phyloP scores from a whole-genome alignment of 2,113 vertebrate genomes.

The Cyanoramphus novaezelandiae region DNA sequence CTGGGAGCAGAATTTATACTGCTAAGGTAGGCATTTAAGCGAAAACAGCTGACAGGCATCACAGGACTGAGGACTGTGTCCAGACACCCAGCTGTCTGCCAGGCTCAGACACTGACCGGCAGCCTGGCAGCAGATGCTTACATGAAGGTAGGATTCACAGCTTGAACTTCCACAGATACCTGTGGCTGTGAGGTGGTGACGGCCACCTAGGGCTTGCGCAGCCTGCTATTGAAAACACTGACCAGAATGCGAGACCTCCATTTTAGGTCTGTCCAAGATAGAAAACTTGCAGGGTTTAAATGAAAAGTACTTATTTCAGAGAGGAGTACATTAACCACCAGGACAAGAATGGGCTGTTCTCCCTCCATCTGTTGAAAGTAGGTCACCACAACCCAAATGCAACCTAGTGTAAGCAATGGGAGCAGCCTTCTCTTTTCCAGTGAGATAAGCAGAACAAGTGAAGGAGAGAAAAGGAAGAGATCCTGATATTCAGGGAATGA shows the following conservation, averaged over 20 bases:
- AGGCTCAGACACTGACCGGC: fast-evolving
- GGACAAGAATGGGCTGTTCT: constrained; percentile 14
- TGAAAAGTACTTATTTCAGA: background rate
- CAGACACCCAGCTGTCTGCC: background rate
- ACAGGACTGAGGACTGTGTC: background rate
- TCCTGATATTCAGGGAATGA: background rate
- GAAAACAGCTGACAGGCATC: background rate
- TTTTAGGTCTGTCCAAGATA: background rate
- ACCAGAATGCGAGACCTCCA: background rate
- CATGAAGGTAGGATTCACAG: background rate
- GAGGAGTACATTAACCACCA: background rate
- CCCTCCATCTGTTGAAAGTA: constrained; percentile 48
- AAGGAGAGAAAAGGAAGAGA: background rate
- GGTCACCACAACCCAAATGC: background rate
- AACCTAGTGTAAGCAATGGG: background rate
- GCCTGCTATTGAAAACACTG: background rate
- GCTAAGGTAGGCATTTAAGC: background rate
- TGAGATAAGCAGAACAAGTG: background rate
- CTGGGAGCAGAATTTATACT: background rate
- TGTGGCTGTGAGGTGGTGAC: background rate
- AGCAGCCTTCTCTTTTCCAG: background rate
- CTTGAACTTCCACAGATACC: background rate
- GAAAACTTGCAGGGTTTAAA: background rate
- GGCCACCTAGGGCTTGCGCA: background rate
- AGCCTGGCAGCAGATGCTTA: background rate